Evolutionary conservation across 2,113 vertebrate genomes (phyloP).

Genomic region (Psilopsiagon aymara): DNA sequence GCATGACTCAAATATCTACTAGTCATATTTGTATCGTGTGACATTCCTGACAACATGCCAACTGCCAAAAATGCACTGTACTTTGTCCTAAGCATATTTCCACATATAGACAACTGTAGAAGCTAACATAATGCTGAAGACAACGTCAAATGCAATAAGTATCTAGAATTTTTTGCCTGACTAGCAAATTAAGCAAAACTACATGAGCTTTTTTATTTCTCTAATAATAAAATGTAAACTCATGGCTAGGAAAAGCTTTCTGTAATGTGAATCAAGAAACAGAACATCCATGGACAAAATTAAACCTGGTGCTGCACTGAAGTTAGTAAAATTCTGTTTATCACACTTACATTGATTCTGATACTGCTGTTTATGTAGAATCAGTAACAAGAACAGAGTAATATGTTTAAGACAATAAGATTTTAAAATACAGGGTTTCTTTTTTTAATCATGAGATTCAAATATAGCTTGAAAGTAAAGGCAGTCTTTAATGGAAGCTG

Average conservation of each 20-base stretch:
- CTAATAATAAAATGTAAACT: background rate
- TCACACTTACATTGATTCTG: background rate
- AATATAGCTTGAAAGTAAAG: background rate
- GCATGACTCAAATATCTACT: slow-evolving; percentile 2
- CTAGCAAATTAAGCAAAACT: background rate
- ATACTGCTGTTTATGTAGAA: background rate
- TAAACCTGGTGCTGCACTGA: background rate
- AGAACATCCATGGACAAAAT: background rate
- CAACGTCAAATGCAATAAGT: background rate
- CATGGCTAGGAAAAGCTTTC: background rate
- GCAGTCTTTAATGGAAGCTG: background rate
- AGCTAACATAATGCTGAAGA: background rate
- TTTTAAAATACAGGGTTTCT: background rate
- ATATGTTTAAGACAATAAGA: background rate
- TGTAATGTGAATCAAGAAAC: background rate
- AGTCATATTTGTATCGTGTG: background rate
- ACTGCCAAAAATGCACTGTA: background rate
- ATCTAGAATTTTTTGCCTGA: background rate
- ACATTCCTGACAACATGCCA: background rate
- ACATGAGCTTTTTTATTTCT: background rate
- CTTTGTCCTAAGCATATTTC: background rate
- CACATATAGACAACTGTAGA: background rate
- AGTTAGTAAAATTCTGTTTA: background rate
- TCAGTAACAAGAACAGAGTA: background rate
- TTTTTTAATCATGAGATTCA: background rate